These are phyloP conservation scores for Acipenser transmontanus DNA, from an alignment of 2,797 vertebrate species.

Conservation along the genomic window DNA sequence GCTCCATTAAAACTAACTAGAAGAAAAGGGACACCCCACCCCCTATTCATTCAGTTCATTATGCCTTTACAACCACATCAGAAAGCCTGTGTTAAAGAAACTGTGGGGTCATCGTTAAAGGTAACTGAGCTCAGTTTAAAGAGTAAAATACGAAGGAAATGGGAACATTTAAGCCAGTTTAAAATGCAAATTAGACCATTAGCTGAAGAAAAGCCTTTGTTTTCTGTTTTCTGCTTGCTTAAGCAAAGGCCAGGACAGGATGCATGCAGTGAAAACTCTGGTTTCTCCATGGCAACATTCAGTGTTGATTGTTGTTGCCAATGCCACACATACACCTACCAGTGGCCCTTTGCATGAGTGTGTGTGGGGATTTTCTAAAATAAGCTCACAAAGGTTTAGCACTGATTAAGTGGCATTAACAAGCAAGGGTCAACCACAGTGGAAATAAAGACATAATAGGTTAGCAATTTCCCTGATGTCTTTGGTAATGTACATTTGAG, in stretches of 20 bases:
- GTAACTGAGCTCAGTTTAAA: neutral
- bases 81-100: neutral
- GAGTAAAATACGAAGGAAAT: constrained; percentile 38
- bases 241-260: constrained; percentile 70
- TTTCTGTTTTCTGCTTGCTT: constrained; percentile 55
- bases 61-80: neutral
- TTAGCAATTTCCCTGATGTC: constrained; percentile 41
- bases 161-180: constrained; percentile 46
- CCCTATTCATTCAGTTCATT: neutral
- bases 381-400: constrained; percentile 16
- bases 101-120: constrained; percentile 15
- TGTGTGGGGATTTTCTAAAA: constrained; percentile 25
- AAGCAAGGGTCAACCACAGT: constrained; percentile 34
- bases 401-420: constrained; percentile 20
- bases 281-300: constrained; percentile 63
- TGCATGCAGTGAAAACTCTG: constrained; percentile 61
- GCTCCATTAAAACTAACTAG: neutral
- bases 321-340: constrained; percentile 31
- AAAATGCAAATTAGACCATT: constrained; percentile 74
- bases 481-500: constrained; percentile 42
- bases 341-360: constrained; percentile 11
- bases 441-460: constrained; percentile 32
- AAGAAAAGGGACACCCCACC: neutral
- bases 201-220: constrained; percentile 55
- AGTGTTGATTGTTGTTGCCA: constrained; percentile 52